Percentiles rank a stretch among this genome's conserved stretches.
These are phyloP conservation scores for Sepiola atlantica DNA, from an alignment of 2,888 invertebrate genomes.

Conservation along the genomic window DNA sequence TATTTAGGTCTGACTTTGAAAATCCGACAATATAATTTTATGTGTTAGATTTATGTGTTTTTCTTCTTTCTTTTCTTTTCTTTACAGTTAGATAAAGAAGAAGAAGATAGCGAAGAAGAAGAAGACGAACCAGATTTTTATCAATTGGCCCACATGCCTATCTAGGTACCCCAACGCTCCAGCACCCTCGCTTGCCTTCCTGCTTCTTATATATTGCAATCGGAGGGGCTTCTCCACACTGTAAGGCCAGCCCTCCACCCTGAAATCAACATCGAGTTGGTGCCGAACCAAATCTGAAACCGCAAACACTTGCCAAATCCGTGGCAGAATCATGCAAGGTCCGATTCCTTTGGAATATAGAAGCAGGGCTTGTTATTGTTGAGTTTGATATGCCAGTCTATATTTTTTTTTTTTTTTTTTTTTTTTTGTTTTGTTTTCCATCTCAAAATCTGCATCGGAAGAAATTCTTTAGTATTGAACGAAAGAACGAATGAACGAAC, in stretches of 20 bases:
- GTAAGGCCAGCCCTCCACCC: background rate
- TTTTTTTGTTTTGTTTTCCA: background rate
- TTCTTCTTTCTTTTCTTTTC: constrained; percentile 47
- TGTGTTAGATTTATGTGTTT: background rate
- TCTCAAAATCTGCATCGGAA: constrained; percentile 38
- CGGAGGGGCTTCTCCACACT: background rate
- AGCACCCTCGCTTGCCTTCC: background rate
- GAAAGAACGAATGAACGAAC: background rate
- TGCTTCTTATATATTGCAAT: constrained; percentile 34
- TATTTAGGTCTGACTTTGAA: background rate
- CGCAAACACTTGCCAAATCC: background rate
- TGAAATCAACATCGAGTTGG: background rate
- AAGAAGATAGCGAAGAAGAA: constrained; percentile 81
- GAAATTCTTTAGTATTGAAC: background rate
- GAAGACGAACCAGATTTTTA: constrained; percentile 96
- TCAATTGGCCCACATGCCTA: constrained; percentile 83
- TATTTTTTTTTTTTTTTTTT: background rate
- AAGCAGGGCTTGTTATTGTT: background rate
- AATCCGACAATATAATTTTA: background rate
- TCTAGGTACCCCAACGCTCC: constrained; percentile 58
- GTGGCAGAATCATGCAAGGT: background rate
- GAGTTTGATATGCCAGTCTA: background rate
- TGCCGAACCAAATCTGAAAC: background rate
- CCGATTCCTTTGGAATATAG: background rate
- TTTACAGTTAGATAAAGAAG: constrained; percentile 86